Evolutionary conservation across 2,888 invertebrate genomes (phyloP), one percentile per base, ranked within the genome.

Genomic region (Sipha maydis): DNA sequence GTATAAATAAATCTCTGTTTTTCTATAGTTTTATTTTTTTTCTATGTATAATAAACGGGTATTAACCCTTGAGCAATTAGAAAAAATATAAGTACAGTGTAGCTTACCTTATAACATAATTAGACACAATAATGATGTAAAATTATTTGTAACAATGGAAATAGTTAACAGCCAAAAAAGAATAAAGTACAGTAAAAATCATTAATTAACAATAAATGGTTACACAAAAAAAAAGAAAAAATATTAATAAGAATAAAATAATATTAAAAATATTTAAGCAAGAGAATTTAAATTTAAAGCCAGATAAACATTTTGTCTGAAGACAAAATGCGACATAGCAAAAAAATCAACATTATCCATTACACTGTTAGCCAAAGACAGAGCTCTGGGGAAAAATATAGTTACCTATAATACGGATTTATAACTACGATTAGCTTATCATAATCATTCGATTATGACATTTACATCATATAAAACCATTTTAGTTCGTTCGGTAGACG

Each of bases 231-330:
- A 61, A 14, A 61, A 61, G 21, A 54, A 17, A 54, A 54, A 54
- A 54, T 4, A 54, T 54, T 14, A 54, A 54, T n/a, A n/a, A n/a
- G n/a, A n/a, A n/a, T n/a, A 54, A 4, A 54, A 54, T 54, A 3
- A 14, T 54, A 54, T 4, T 14, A 54, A 54, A 14, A 54, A 14
- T n/a, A n/a, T n/a, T 54, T 54, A 54, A 54, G 7, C 54, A 54
- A 54, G 8, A 54, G 54, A 54, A 61, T n/a, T 61, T 61, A 25
- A 61, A 61, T 61, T 61, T 21, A 61, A 21, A 54, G 54, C 54
- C 54, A 54, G 25, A 56, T n/a, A 79, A 79, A 79, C 56, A 79
- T 79, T 79, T 9, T 79, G 79, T 79, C 79, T 79, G 61, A 79
- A 61, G 5, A 79, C 61, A 79, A 2, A 54, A 54, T 17, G 54